A percentile compares a stretch with the other conserved stretches of the same genome.
phyloP scores from a whole-genome alignment of 1,140 invertebrate species.

The Neodiprion fabricii region DNA sequence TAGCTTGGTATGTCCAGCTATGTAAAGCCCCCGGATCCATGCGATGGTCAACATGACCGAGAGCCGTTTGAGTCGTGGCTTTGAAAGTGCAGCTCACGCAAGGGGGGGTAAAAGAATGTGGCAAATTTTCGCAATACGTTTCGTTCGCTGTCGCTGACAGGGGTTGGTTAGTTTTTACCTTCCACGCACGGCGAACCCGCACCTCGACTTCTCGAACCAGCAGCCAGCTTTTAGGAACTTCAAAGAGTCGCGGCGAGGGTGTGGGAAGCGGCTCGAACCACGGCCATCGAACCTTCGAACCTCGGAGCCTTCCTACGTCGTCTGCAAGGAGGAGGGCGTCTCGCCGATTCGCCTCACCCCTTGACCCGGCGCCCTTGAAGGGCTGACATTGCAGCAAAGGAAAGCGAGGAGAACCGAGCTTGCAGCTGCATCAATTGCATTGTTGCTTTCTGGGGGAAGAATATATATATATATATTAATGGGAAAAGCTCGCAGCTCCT shows the following conservation, averaged over 20 bases:
- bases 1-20: too few species aligned
- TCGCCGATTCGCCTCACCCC: background rate
- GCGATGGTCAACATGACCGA: too few species aligned
- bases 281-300: conserved; percentile 23
- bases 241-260: conserved; percentile 40
- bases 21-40: too few species aligned
- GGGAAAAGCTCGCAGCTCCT: too few species aligned
- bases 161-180: background rate
- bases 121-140: conserved; percentile 29
- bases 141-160: conserved; percentile 15
- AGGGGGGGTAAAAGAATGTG: background rate
- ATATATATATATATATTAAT: too few species aligned
- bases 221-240: conserved; percentile 50
- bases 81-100: background rate
- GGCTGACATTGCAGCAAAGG: too few species aligned
- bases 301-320: conserved; percentile 34
- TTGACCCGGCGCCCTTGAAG: too few species aligned
- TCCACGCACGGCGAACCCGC: conserved; percentile 9
- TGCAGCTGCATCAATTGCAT: too few species aligned
- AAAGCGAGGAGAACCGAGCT: too few species aligned
- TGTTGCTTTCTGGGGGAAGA: too few species aligned
- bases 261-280: background rate
- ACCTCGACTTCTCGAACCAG: conserved; percentile 35
- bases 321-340: conserved; percentile 22
- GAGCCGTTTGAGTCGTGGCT: too few species aligned